These are phyloP conservation scores for Phaethon lepturus DNA, from an alignment of 2,113 vertebrate species.

Conservation along the genomic window DNA sequence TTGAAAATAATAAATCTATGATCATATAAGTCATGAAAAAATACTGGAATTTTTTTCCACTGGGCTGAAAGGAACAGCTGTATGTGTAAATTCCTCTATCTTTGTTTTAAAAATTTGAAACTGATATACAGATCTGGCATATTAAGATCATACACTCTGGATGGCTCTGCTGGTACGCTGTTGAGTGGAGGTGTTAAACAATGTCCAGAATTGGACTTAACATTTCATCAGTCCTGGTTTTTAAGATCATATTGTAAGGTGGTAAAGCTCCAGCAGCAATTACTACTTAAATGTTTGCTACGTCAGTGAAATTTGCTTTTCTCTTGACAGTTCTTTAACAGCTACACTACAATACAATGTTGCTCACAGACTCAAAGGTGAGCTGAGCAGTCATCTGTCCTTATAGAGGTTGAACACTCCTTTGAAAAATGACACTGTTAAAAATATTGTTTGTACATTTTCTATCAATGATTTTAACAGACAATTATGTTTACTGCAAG, in stretches of 20 bases:
- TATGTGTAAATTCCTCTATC: neutral
- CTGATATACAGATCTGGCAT: neutral
- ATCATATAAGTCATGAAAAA: rapidly evolving
- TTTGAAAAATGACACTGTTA: neutral
- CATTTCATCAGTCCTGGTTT: neutral
- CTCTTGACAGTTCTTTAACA: neutral
- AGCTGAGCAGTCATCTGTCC: neutral
- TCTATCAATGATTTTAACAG: neutral
- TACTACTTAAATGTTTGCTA: neutral
- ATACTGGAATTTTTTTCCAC: neutral
- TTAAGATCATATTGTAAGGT: neutral
- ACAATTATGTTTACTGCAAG: neutral
- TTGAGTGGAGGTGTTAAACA: neutral
- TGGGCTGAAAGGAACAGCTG: neutral
- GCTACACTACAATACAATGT: neutral
- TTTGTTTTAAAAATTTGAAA: neutral
- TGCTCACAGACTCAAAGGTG: neutral
- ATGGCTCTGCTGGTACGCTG: neutral
- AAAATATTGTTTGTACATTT: neutral
- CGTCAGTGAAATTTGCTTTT: neutral
- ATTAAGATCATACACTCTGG: neutral
- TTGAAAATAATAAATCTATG: neutral
- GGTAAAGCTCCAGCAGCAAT: neutral
- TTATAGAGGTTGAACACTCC: neutral
- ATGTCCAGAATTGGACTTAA: neutral